Evolutionary conservation across 2,797 vertebrate species (phyloP).

Genomic region (Meda fulgida): DNA sequence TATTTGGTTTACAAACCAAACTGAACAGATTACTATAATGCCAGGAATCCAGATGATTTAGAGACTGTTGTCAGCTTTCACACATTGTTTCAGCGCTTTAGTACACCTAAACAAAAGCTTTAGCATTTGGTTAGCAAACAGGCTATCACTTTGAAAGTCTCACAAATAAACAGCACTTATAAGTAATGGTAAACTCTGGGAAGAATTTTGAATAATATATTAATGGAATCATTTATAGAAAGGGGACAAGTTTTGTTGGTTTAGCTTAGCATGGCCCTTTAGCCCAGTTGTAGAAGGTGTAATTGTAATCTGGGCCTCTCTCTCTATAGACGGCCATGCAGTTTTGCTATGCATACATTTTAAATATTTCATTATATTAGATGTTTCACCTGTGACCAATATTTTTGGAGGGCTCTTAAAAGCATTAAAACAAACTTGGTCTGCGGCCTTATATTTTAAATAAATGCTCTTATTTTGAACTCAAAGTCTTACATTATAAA

Average conservation of each 20-base stretch:
- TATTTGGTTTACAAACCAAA: constrained; percentile 18
- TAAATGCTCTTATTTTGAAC: too few species aligned
- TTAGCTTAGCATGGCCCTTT: neutral
- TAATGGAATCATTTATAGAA: neutral
- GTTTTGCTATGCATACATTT: neutral
- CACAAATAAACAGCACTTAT: neutral
- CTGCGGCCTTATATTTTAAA: neutral
- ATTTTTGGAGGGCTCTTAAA: neutral
- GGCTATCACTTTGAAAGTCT: neutral
- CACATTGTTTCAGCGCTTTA: neutral
- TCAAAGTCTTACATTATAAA: neutral
- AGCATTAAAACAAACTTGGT: neutral
- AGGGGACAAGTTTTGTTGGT: neutral
- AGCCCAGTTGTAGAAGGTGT: neutral
- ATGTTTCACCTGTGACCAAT: neutral
- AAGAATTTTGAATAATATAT: too few species aligned
- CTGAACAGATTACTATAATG: neutral
- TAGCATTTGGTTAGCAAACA: neutral
- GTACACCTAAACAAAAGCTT: neutral
- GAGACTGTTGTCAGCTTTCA: neutral
- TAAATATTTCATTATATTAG: neutral
- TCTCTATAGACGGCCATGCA: neutral
- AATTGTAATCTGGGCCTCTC: neutral
- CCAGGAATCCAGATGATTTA: neutral
- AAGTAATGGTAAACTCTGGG: neutral